A percentile compares a stretch with the other conserved stretches of the same genome.
phyloP scores from a whole-genome alignment of 2,888 invertebrate species.

The Xanthorhoe spadicearia region DNA sequence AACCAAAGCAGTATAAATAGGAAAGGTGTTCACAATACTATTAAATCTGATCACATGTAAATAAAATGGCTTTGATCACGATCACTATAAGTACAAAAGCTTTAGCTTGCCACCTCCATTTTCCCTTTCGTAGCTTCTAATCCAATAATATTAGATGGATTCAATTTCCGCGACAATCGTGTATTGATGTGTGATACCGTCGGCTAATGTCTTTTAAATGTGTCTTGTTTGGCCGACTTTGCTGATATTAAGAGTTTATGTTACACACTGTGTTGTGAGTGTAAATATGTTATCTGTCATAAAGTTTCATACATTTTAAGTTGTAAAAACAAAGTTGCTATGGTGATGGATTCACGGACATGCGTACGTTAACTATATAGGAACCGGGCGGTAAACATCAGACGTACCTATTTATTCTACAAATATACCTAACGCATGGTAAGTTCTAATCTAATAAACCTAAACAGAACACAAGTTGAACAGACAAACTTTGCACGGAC shows the following conservation, averaged over 20 bases:
- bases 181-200: constrained; percentile 65
- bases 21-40: too few species aligned
- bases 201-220: constrained; percentile 69
- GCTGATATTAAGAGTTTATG: not conserved
- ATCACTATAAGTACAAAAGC: too few species aligned
- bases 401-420: too few species aligned
- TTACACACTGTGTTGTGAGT: not conserved
- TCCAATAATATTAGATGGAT: constrained; percentile 67
- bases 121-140: constrained; percentile 43
- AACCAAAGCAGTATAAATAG: too few species aligned
- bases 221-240: constrained; percentile 45
- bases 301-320: too few species aligned
- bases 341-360: too few species aligned
- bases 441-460: not conserved
- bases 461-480: constrained; percentile 38
- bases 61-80: too few species aligned
- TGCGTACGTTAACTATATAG: too few species aligned
- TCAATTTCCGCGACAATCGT: constrained; percentile 75
- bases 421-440: not conserved
- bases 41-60: too few species aligned
- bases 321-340: too few species aligned
- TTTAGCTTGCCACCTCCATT: constrained; percentile 40
- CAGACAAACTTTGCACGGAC: constrained; percentile 48
- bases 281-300: too few species aligned
- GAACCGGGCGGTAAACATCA: too few species aligned